These are phyloP conservation scores for Metopia argyrocephala DNA, from an alignment of 2,888 invertebrate genomes.

Conservation along the genomic window DNA sequence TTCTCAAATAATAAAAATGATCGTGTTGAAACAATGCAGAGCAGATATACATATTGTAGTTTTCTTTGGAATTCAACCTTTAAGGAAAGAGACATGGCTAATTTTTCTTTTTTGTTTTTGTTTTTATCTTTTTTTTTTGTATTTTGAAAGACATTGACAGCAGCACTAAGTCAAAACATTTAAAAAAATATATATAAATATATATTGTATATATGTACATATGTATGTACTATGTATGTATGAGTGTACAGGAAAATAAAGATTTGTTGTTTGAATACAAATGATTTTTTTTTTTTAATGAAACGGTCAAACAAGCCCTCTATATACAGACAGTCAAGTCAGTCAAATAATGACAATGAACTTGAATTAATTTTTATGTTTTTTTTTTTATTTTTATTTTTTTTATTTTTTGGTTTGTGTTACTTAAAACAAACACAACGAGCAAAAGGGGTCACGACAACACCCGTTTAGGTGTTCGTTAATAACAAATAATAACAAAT, in stretches of 20 bases:
- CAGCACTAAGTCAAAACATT: neutral
- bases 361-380: conserved; percentile 37
- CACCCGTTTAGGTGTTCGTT: no score
- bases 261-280: neutral
- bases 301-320: neutral
- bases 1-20: no score
- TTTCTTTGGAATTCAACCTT: neutral
- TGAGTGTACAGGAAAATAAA: no score
- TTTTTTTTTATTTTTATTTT: neutral
- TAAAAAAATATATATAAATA: neutral
- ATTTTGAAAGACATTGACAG: conserved; percentile 18
- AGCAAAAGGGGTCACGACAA: no score
- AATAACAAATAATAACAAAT: no score
- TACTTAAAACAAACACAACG: no score
- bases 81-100: neutral
- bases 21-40: no score
- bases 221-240: no score
- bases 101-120: neutral
- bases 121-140: neutral
- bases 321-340: neutral
- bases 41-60: neutral
- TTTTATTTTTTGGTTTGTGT: no score
- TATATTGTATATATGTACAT: no score
- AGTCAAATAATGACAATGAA: conserved; percentile 47
- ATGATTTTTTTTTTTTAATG: neutral